Evolutionary conservation across 35 echinoderm and acorn worm species (phyloP), one percentile per base, ranked within the genome.

Genomic region (Anneissia japonica): DNA sequence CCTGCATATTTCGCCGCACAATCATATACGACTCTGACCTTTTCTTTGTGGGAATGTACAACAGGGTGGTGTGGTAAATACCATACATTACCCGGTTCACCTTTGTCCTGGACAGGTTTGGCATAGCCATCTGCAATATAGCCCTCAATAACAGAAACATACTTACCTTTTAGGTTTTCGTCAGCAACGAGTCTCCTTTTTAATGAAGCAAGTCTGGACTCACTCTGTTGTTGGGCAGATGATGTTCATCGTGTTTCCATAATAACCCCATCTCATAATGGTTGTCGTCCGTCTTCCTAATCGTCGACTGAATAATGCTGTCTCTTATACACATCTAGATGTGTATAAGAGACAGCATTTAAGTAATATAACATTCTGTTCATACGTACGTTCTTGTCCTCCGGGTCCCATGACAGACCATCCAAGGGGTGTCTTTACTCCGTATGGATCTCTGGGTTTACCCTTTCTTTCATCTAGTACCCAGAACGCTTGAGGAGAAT

Each of bases 11-110:
- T 37, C 1, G 72, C 36, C 4, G 46, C 79, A 40, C 87, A 83
- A 29, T 89, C 72, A 29, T 82, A 89, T 0, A 89, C 79, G 0
- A 89, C 39, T n/a, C 79, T 26, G 26, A 92, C 28, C 26, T 92
- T 87, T 9, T 82, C 40, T 40, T 92, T 92, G 36, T 82, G 90
- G 4, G 90, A 85, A 39, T 92, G 85, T 13, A 35, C 17, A 30
- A 92, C 84, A 16, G 75, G 75, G 45, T 91, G 89, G 45, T 91
- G 89, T 19, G 89, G 88, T 43, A 90, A 26, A 30, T 90, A 90
- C 72, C 88, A 90, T 23, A 90, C 31, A 17, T 84, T 75, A n/a
- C 80, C 88, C 34, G 46, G n/a, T 11, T 74, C 10, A 32, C n/a
- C 14, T 43, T 43, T 14, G 16, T 33, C 31, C 0, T 5, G 0